phyloP scores from a whole-genome alignment of 2,113 vertebrate genomes.

The Reinhardtius hippoglossoides region DNA sequence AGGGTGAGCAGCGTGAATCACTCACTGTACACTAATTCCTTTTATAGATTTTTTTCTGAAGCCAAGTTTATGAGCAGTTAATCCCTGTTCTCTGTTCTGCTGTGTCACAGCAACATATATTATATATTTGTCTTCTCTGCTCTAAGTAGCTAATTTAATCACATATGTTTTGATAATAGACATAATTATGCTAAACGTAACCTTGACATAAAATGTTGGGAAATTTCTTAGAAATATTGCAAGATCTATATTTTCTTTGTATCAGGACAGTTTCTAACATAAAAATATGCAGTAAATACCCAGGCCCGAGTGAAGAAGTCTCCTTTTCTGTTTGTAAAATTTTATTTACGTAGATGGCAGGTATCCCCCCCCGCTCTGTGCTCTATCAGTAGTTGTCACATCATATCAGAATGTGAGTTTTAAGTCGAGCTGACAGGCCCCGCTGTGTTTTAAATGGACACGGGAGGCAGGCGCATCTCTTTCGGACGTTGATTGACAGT shows the following conservation, averaged over 20 bases:
- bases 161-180: neutral
- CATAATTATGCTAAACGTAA: neutral
- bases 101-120: neutral
- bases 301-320: neutral
- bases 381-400: conserved; percentile 41
- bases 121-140: neutral
- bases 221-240: neutral
- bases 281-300: neutral
- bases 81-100: neutral
- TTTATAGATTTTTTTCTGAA: conserved; percentile 5
- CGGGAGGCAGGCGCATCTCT: neutral
- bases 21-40: neutral
- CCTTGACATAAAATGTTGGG: neutral
- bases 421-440: conserved; percentile 35
- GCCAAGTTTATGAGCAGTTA: neutral
- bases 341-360: conserved; percentile 22
- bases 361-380: conserved; percentile 34
- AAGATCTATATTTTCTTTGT: neutral
- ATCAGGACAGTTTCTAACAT: neutral
- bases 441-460: conserved; percentile 1
- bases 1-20: conserved; percentile 82
- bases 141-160: neutral
- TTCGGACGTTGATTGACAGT: conserved; percentile 25
- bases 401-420: conserved; percentile 44
- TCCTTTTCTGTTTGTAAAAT: neutral